Evolutionary conservation across 1,140 invertebrate species (phyloP).

Genomic region (Nasonia vitripennis): DNA sequence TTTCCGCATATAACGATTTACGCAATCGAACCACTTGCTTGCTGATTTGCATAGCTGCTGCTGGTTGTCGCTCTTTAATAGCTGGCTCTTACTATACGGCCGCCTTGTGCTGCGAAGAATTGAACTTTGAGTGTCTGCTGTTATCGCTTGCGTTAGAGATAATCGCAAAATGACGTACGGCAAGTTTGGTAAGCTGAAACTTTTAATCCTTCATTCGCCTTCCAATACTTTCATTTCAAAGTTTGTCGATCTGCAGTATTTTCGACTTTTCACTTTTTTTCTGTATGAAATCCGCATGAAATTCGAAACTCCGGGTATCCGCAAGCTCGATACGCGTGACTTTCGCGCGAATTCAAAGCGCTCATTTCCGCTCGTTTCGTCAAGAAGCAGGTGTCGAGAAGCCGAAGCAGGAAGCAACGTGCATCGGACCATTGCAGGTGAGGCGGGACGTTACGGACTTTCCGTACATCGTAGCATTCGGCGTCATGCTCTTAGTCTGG

Average conservation of each 20-base stretch:
- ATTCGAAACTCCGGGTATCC: too few species aligned
- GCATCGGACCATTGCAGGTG: background rate
- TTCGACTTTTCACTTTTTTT: too few species aligned
- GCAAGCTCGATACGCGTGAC: too few species aligned
- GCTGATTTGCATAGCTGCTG: background rate
- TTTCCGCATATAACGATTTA: background rate
- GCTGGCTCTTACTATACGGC: background rate
- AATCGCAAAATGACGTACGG: slow-evolving; percentile 14
- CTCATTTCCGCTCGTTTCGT: background rate
- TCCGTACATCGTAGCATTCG: background rate
- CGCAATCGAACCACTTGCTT: background rate
- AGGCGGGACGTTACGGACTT: background rate
- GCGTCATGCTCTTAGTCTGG: background rate
- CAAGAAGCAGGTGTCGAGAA: background rate
- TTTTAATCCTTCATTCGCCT: background rate
- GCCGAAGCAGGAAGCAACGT: background rate
- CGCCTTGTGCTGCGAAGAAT: too few species aligned
- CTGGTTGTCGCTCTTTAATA: background rate
- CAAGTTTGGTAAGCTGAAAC: slow-evolving; percentile 10
- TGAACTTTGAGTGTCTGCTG: too few species aligned
- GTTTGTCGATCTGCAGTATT: too few species aligned
- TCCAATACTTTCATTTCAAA: too few species aligned
- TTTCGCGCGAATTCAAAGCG: background rate
- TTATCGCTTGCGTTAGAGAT: too few species aligned
- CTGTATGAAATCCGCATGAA: too few species aligned